Evolutionary conservation across 2,797 vertebrate species (phyloP), one percentile per base, ranked within the genome.

Genomic region (Arrhamphus sclerolepis): DNA sequence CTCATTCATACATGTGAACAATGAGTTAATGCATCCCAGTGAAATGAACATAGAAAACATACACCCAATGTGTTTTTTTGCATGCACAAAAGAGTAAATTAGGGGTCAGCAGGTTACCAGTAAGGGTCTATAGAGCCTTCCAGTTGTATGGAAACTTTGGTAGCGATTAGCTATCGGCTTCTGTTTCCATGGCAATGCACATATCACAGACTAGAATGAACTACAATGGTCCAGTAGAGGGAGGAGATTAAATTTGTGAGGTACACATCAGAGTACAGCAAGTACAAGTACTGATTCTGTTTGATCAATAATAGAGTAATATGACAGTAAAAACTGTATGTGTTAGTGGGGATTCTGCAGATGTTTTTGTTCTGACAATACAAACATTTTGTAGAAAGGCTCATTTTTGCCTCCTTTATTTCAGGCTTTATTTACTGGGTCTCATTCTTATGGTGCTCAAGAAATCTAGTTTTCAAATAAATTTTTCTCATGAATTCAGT

Each of bases 181-280:
- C 65, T 57, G 87, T 89, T 91, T 75, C 87, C 70, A 85, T 87
- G 85, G 72, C 84, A 80, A 80, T 78, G 18, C 28, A 47, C 46
- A 55, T 66, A 66, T 76, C 56, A 39, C 43, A 1, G 1, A 42
- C 46, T 46, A 51, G 46, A 53, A 28, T 44, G 34, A 54, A 60
- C 59, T 42, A 38, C 7, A 56, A 64, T 67, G 43, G 41, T 31
- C 31, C 10, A 46, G 34, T 9, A 21, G 28, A 62, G 28, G 31
- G 28, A 61, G 22, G 44, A 26, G 44, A 67, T 68, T 49, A 19
- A 26, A 73, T 43, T 63, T 66, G 46, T 29, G 42, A 66, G 39
- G 34, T 66, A 57, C 46, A 63, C 38, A 72, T 81, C 62, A 71
- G 64, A 80, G 66, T 62, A 39, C 6, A 22, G 31, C 2, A 17